Base-by-base conservation (phyloP, 2,113 vertebrate genomes). In the Merops nubicus region DNA sequence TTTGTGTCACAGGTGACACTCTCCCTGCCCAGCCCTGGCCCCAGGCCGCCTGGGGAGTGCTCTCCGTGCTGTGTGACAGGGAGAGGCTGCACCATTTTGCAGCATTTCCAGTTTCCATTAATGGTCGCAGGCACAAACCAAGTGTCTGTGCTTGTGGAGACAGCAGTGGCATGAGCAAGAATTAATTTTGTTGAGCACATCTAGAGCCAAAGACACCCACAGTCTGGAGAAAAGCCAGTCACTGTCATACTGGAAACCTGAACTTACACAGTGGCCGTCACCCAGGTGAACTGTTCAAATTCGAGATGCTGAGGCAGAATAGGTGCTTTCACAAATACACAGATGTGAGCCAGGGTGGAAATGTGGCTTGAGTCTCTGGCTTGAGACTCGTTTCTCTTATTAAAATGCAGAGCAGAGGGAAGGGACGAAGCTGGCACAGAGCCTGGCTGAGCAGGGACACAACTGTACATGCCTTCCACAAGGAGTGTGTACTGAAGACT, bases 321-420 rank as follows among this genome's bases (percentile, higher is more conserved):
- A 91, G 56, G 48, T 51, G 43, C 31, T 70, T 82, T 93, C 82
- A 64, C 88, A 73, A 72, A 43, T 20, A 33, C 18, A n/a, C 53
- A 76, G 70, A 9, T 73, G 67, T 65, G 79, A 95, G 22, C 13
- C n/a, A 69, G n/a, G n/a, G 70, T 88, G 50, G 62, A 73, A 94
- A 76, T 69, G 36, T 36, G 70, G 48, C 57, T 72, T n/a, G n/a
- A n/a, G n/a, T n/a, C n/a, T 34, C 34, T 72, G 67, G 40, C 43
- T 53, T 64, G 40, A 45, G 14, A 33, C 36, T 78, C 0, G 0
- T 77, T 90, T 88, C 54, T 45, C 1, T 72, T 77, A 33, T 56
- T 91, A 59, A 91, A 89, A 60, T 8, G 36, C 9, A 68, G 59
- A 75, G 33, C 15, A 2, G 2, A 68, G 34, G 43, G 31, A 94